Percentiles rank a stretch among this genome's conserved stretches.
Evolutionary conservation across 1,140 invertebrate species (phyloP).

Genomic region (Neocloeon triangulifer): DNA sequence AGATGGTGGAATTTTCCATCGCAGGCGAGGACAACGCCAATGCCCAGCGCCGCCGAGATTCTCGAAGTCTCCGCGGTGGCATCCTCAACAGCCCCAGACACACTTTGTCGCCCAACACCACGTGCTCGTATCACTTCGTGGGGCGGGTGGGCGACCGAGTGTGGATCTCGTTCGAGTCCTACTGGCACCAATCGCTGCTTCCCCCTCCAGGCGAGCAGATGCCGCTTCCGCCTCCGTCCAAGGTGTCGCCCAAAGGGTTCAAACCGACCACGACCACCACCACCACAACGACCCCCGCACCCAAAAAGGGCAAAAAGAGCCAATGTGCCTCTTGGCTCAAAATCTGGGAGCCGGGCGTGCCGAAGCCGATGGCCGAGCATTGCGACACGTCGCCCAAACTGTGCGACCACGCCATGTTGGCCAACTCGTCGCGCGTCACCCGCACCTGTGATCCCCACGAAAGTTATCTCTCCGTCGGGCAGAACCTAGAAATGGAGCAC

Average conservation of each 20-base stretch:
- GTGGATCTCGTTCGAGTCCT: conserved; percentile 71
- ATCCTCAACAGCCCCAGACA: conserved; percentile 52
- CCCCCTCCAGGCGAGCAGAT: conserved; percentile 1
- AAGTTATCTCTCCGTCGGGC: conserved; percentile 49
- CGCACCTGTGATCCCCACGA: conserved; percentile 45
- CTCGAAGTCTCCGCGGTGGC: conserved; percentile 19
- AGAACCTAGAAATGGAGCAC: conserved; percentile 14
- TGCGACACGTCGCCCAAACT: conserved; percentile 50
- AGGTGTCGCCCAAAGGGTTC: no score
- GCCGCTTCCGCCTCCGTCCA: no score
- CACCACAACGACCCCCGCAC: background rate
- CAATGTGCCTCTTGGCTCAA: background rate
- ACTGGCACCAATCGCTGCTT: conserved; percentile 23
- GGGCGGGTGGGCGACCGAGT: conserved; percentile 53
- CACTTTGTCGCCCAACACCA: conserved; percentile 61
- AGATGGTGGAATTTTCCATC: conserved; percentile 12
- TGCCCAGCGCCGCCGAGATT: conserved; percentile 10
- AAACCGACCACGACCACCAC: background rate
- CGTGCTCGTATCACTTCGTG: conserved; percentile 63
- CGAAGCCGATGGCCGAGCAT: conserved; percentile 30
- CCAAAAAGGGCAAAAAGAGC: background rate
- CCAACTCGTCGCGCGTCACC: conserved; percentile 45
- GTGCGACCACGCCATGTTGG: conserved; percentile 56
- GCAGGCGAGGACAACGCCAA: conserved; percentile 21
- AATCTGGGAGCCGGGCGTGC: conserved; percentile 13